Evolutionary conservation across 2,797 vertebrate species (phyloP), one percentile per base, ranked within the genome.

Genomic region (Lutjanus campechanus): DNA sequence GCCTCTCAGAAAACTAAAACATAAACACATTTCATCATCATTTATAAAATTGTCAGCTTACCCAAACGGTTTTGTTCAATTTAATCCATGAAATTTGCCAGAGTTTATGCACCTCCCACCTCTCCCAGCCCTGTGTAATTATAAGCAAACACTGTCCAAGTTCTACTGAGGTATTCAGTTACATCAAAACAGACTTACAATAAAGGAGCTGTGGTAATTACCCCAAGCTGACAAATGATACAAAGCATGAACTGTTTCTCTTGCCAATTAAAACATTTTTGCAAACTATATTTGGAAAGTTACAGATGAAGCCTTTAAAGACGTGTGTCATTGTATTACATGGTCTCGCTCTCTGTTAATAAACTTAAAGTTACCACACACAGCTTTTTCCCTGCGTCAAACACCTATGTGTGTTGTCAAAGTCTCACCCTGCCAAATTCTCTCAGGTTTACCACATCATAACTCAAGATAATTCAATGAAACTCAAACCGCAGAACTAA

Each of bases 81-180:
- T 93, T 87, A 77, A 88, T 91, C 76, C 66, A 82, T 95, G 95
- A 95, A 94, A 94, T 93, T 94, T 93, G 88, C 94, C 94, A 96
- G 95, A 93, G 91, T 93, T 89, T 88, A 83, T 72, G 86, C 83
- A 40, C 89, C 89, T 89, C 88, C 90, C 89, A 76, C 92, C 91
- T 87, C 79, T 66, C 58, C 20, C n/a, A 49, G 80, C 69, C 85
- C 86, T 41, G 60, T 49, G 86, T 92, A 86, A 95, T 93, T 90
- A 90, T 83, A 86, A 89, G 87, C 89, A 93, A 96, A 91, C 71
- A 83, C 85, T 71, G 74, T 89, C 88, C 80, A 81, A 85, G 76
- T 76, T 87, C 82, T 69, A 77, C 86, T 69, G 75, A 86, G 84
- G 86, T 61, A 66, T 89, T 90, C 85, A 22, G 89, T 84, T 93